A percentile compares a stretch with the other conserved stretches of the same genome.
These are phyloP conservation scores for Dinoponera quadriceps DNA, from an alignment of 1,140 invertebrate species.

Conservation along the genomic window DNA sequence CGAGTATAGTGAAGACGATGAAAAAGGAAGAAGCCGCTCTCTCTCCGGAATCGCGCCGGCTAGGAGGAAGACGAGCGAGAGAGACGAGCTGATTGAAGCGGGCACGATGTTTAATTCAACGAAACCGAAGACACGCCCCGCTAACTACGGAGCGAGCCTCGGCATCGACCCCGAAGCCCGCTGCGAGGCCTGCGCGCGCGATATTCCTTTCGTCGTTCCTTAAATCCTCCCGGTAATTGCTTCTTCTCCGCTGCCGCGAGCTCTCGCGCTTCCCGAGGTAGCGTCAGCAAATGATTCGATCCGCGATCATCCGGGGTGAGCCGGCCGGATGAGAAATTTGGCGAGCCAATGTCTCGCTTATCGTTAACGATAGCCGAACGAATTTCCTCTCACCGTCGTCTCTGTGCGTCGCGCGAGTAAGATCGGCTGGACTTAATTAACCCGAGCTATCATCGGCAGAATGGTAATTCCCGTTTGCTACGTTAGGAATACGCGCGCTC, in stretches of 20 bases:
- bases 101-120: conserved; percentile 83
- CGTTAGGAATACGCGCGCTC: too few relatives aligned
- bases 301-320: conserved; percentile 8
- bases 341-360: neutral
- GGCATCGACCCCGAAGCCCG: conserved; percentile 65
- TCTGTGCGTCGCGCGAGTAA: neutral
- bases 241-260: conserved; percentile 63
- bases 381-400: neutral
- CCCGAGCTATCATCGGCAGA: neutral
- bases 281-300: neutral
- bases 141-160: conserved; percentile 72
- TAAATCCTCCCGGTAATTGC: conserved; percentile 71
- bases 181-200: conserved; percentile 29
- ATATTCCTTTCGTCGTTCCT: conserved; percentile 68
- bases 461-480: too few relatives aligned
- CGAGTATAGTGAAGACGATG: conserved; percentile 7
- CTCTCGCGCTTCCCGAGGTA: conserved; percentile 19
- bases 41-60: conserved; percentile 58
- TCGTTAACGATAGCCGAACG: neutral
- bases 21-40: conserved; percentile 68
- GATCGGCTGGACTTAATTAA: neutral
- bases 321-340: conserved; percentile 27
- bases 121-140: conserved; percentile 79
- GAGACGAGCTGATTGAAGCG: conserved; percentile 78
- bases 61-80: conserved; percentile 44